phyloP scores from a whole-genome alignment of 2,113 vertebrate genomes.

The Cathartes aura region DNA sequence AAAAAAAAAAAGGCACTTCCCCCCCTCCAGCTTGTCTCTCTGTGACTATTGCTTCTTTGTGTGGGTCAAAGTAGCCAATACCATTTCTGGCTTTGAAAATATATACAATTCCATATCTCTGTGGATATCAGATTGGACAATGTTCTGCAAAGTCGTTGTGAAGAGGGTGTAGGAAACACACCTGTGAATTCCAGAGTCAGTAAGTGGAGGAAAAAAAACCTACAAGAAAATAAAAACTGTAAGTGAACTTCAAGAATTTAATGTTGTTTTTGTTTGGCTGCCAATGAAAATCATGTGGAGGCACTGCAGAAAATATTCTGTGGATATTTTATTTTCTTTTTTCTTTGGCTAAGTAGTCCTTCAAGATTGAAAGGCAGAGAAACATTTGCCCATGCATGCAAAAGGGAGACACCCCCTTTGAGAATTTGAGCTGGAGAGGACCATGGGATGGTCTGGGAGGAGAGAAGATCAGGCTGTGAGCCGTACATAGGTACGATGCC shows the following conservation, averaged over 20 bases:
- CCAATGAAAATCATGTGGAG: neutral
- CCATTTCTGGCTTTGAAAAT: neutral
- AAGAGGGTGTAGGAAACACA: neutral
- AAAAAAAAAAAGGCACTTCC: neutral
- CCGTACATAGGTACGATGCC: rapidly evolving
- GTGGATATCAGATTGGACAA: neutral
- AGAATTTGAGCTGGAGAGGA: neutral
- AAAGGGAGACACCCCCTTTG: neutral
- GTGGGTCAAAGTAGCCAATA: neutral
- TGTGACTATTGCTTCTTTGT: neutral
- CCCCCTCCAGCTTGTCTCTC: neutral
- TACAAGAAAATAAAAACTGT: neutral
- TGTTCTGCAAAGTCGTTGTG: neutral
- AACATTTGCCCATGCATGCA: rapidly evolving
- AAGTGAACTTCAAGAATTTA: neutral
- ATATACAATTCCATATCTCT: neutral
- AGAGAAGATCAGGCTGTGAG: neutral
- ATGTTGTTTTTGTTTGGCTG: neutral
- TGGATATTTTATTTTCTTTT: neutral
- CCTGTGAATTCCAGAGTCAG: neutral
- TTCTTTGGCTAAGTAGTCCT: neutral
- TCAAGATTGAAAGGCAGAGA: neutral
- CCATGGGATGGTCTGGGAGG: neutral
- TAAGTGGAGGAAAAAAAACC: neutral
- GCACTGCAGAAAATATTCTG: neutral